A percentile compares a stretch with the other conserved stretches of the same genome.
phyloP scores from a whole-genome alignment of 1,140 invertebrate genomes.

The Hylaeus anthracinus region DNA sequence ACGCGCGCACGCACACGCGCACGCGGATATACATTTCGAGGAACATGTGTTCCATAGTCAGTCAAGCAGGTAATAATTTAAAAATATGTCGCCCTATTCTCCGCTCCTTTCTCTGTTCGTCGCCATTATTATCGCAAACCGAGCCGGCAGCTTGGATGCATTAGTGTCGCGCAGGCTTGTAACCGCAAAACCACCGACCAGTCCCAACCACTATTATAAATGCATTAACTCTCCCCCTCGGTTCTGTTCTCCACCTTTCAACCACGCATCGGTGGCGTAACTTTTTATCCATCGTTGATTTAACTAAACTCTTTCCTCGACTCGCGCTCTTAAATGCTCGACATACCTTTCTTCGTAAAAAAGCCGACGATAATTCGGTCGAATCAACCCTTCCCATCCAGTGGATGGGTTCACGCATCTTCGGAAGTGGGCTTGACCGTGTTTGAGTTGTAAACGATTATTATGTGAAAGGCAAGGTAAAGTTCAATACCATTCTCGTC shows the following conservation, averaged over 20 bases:
- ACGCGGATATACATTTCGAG: neutral
- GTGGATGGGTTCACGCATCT: no score
- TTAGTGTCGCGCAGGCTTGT: slow-evolving; percentile 68
- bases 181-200: slow-evolving; percentile 72
- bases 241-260: slow-evolving; percentile 33
- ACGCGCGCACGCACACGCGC: neutral
- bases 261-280: slow-evolving; percentile 14
- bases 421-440: no score
- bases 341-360: no score
- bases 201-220: slow-evolving; percentile 73
- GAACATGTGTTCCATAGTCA: slow-evolving; percentile 64
- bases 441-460: no score
- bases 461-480: neutral
- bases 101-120: slow-evolving; percentile 42
- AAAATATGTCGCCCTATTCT: slow-evolving; percentile 72
- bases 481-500: neutral
- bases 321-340: neutral
- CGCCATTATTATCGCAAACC: slow-evolving; percentile 59
- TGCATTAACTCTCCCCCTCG: slow-evolving; percentile 72
- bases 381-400: no score
- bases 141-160: slow-evolving; percentile 57
- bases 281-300: slow-evolving; percentile 40
- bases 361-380: no score
- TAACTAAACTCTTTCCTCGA: slow-evolving; percentile 20
- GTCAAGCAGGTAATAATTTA: slow-evolving; percentile 71